Percentiles rank a stretch among this genome's conserved stretches.
phyloP scores from a whole-genome alignment of 2,888 invertebrate genomes.

The Ochropleura leucogaster region DNA sequence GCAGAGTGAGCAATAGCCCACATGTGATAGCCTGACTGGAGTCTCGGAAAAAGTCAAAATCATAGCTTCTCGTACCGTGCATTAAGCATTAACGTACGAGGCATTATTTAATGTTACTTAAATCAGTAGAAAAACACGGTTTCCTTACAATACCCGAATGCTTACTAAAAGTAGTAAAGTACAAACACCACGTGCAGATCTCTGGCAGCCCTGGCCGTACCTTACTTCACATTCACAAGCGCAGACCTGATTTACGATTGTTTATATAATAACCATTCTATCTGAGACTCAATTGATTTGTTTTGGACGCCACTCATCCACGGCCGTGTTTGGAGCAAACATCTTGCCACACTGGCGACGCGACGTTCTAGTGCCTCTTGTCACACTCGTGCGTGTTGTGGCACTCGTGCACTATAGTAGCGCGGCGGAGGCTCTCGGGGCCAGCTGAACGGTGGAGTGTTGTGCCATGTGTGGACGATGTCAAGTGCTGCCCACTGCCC shows the following conservation, averaged over 20 bases:
- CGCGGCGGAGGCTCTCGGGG: constrained; percentile 9
- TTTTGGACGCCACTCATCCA: constrained; percentile 52
- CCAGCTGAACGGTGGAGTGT: constrained; percentile 46
- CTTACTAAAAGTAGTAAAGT: too few species aligned
- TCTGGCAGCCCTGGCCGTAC: constrained; percentile 34
- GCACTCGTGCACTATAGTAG: constrained; percentile 15
- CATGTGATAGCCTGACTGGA: not conserved
- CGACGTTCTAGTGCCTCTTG: constrained; percentile 19
- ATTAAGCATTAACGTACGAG: not conserved
- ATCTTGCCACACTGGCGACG: constrained; percentile 45
- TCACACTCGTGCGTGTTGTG: constrained; percentile 2
- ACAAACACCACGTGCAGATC: too few species aligned
- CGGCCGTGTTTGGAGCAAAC: constrained; percentile 60
- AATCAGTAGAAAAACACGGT: not conserved
- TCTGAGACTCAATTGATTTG: constrained; percentile 47
- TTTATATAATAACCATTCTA: constrained; percentile 45
- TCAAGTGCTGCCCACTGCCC: constrained; percentile 63
- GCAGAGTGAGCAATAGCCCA: too few species aligned
- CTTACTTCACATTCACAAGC: constrained; percentile 31
- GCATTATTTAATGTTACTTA: not conserved
- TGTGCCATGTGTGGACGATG: constrained; percentile 45
- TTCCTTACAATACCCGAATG: not conserved
- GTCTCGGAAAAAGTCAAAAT: too few species aligned
- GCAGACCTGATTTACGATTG: constrained; percentile 44
- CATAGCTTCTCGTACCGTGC: not conserved